Conservation (phyloP, 2,797 vertebrate species). For the Chelmon rostratus region DNA sequence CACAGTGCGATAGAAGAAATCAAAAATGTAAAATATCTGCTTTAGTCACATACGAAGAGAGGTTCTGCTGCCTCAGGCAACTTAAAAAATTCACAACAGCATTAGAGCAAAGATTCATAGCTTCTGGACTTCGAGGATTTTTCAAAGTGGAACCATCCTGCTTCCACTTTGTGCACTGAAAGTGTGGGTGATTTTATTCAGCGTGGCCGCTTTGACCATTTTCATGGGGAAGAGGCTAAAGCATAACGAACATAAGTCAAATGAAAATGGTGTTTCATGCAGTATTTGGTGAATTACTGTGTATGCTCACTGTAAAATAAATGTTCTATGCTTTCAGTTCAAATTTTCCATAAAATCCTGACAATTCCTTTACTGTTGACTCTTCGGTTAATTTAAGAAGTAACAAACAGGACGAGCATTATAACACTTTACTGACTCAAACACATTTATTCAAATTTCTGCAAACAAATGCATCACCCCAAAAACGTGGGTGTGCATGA, state of each 20-base stretch:
- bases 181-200: background rate
- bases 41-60: background rate
- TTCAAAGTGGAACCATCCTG: too few relatives aligned
- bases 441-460: background rate
- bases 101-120: background rate
- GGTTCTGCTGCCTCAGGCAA: too few relatives aligned
- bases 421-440: background rate
- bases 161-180: background rate
- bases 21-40: background rate
- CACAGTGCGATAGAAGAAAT: background rate
- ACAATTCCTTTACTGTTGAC: background rate
- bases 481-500: slow-evolving; percentile 15
- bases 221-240: background rate
- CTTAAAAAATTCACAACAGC: too few relatives aligned
- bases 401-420: background rate
- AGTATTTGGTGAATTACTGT: background rate
- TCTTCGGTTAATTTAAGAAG: background rate
- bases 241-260: background rate
- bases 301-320: background rate
- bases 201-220: background rate
- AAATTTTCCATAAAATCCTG: background rate
- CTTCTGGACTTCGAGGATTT: background rate
- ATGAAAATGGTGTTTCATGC: background rate
- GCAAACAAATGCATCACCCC: slow-evolving; percentile 4
- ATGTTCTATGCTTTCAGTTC: background rate